Percentiles rank a stretch among this genome's conserved stretches.
These are phyloP conservation scores for Periophthalmus modestus DNA, from an alignment of 2,113 vertebrate species.

Conservation along the genomic window DNA sequence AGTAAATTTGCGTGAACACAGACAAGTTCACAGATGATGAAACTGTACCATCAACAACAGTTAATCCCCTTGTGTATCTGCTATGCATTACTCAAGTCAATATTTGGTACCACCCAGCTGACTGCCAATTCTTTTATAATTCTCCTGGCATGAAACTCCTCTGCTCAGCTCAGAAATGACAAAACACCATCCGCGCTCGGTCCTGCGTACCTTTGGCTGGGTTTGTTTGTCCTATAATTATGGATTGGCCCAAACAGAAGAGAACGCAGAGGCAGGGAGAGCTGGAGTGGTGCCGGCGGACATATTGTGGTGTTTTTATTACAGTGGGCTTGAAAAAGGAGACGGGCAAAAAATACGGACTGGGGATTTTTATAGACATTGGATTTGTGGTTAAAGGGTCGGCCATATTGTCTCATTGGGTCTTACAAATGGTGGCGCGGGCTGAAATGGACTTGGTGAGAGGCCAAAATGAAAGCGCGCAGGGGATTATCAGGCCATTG, in stretches of 20 bases:
- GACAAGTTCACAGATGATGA: too few relatives aligned
- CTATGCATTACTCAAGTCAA: constrained; percentile 6
- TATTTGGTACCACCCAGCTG: not conserved
- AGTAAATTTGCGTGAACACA: too few relatives aligned
- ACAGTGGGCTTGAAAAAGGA: constrained; percentile 39
- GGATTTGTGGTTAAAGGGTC: constrained; percentile 43
- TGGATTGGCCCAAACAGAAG: constrained; percentile 58
- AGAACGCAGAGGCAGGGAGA: constrained; percentile 45
- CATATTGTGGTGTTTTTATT: constrained; percentile 62
- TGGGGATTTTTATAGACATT: constrained; percentile 34
- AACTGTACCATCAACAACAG: too few relatives aligned
- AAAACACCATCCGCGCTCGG: constrained; percentile 41
- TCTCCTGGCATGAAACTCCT: constrained; percentile 41
- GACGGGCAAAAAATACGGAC: constrained; percentile 33
- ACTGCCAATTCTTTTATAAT: constrained; percentile 36
- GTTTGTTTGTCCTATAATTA: constrained; percentile 58
- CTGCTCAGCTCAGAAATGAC: constrained; percentile 33
- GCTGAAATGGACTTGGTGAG: not conserved
- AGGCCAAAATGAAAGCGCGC: not conserved
- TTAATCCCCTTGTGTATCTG: not conserved
- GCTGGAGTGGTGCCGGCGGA: constrained; percentile 53
- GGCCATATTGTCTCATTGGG: constrained; percentile 8
- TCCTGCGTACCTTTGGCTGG: constrained; percentile 39
- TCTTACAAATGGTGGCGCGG: constrained; percentile 5
- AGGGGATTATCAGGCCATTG: not conserved